Evolutionary conservation across 2,888 invertebrate genomes (phyloP).

Genomic region (Orchesella flavescens): DNA sequence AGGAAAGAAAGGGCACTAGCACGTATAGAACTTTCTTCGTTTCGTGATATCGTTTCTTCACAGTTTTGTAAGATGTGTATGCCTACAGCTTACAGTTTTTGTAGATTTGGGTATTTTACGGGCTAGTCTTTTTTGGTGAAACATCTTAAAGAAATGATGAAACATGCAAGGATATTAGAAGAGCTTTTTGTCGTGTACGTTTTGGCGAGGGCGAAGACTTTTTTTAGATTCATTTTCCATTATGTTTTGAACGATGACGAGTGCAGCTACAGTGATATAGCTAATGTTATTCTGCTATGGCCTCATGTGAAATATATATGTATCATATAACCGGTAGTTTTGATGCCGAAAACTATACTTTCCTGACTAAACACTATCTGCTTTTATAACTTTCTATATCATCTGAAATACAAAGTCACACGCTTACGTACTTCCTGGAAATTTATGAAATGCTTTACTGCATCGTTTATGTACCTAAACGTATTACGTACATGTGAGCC

Average conservation of each 20-base stretch:
- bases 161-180: neutral
- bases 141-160: neutral
- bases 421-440: constrained; percentile 26
- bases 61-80: neutral
- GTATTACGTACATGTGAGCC: too few relatives aligned
- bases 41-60: constrained; percentile 4
- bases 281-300: constrained; percentile 14
- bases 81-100: neutral
- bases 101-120: neutral
- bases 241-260: constrained; percentile 17
- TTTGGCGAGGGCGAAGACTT: constrained; percentile 17
- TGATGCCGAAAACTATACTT: too few relatives aligned
- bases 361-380: too few relatives aligned
- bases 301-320: too few relatives aligned
- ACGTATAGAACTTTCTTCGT: constrained; percentile 34
- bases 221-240: constrained; percentile 28
- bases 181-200: constrained; percentile 14
- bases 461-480: too few relatives aligned
- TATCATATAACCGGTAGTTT: too few relatives aligned
- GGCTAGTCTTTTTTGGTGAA: neutral
- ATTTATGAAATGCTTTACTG: constrained; percentile 22
- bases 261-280: constrained; percentile 7
- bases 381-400: too few relatives aligned
- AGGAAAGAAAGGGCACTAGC: constrained; percentile 28
- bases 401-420: constrained; percentile 28